A percentile compares a stretch with the other conserved stretches of the same genome.
Conservation (phyloP, 2,797 vertebrate genomes). For the Mionectes olivaceus region DNA sequence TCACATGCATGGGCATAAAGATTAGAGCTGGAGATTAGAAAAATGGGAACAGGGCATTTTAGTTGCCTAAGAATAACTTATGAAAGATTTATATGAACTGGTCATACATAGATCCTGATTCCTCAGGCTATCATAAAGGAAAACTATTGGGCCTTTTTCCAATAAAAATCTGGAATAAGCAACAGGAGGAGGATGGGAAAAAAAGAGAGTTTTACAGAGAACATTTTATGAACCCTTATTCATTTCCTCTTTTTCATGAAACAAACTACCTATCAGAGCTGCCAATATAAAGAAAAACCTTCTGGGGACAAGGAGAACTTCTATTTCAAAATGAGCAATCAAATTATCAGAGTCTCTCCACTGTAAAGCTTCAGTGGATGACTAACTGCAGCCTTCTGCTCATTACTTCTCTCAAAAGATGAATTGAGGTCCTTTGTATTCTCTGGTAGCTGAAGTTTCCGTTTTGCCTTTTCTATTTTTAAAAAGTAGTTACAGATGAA, state of each 20-base stretch:
- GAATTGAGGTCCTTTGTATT: constrained; percentile 69
- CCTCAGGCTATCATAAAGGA: background rate
- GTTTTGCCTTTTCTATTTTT: constrained; percentile 75
- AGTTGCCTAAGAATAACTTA: background rate
- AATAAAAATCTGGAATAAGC: background rate
- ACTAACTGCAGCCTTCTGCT: constrained; percentile 74
- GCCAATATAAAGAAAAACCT: constrained; percentile 65
- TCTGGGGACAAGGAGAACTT: constrained; percentile 58
- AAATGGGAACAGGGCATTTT: background rate
- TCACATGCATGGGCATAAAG: background rate
- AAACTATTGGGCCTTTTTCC: background rate
- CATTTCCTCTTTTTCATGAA: constrained; percentile 37
- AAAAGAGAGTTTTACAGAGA: background rate
- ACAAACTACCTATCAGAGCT: constrained; percentile 53
- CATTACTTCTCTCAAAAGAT: constrained; percentile 73
- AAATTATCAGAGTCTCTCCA: constrained; percentile 70
- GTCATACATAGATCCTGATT: background rate
- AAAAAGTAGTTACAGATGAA: constrained; percentile 74
- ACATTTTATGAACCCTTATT: constrained; percentile 28
- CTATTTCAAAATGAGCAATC: constrained; percentile 71
- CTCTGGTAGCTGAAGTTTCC: constrained; percentile 71
- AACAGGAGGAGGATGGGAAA: background rate
- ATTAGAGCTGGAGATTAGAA: background rate
- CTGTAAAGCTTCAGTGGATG: constrained; percentile 70
- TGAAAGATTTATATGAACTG: background rate